Base-by-base conservation (phyloP, 2,113 vertebrate species). In the Crocuta crocuta region DNA sequence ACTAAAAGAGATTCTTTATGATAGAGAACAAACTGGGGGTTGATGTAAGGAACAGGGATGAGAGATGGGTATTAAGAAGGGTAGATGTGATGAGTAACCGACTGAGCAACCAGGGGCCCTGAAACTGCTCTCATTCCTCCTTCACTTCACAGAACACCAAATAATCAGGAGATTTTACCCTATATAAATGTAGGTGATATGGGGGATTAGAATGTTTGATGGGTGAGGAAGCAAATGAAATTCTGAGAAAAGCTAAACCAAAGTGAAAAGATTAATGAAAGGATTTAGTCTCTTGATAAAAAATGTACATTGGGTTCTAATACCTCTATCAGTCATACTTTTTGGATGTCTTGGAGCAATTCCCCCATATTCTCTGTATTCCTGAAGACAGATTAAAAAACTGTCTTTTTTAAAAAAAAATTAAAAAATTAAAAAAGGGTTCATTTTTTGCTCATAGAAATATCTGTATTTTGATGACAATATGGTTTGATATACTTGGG, bases 131-230 rank as follows among this genome's bases (percentile, higher is more conserved):
- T 84, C 58, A 28, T 33, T 33, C 33, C 28, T 82, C 85, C 31
- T 95, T 94, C 43, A 71, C 19, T 66, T 91, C 21, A 73, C 6
- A 81, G 17, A 92, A 81, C 28, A 89, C 19, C 21, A 95, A 91
- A 45, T 39, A 76, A 24, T 68, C 81, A 91, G 13, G 15, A 39
- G 8, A 82, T 81, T 92, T 92, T 90, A 39, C 16, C 7, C 61
- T 48, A 61, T 26, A 6, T 81, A 8, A 66, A 43, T 0, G 12
- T 74, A 10, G 23, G 48, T 58, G n/a, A 39, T 61, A 2, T 26
- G 19, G 7, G 9, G 1, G 33, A 96, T 43, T 9, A 21, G 45
- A 71, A 79, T 35, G 15, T 43, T 65, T 92, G 28, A 10, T 43
- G 9, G 26, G 10, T 35, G 7, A 53, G 71, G 16, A 48, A 83